Evolutionary conservation across 1,140 invertebrate genomes (phyloP).

Genomic region (Lepidurus couesii): DNA sequence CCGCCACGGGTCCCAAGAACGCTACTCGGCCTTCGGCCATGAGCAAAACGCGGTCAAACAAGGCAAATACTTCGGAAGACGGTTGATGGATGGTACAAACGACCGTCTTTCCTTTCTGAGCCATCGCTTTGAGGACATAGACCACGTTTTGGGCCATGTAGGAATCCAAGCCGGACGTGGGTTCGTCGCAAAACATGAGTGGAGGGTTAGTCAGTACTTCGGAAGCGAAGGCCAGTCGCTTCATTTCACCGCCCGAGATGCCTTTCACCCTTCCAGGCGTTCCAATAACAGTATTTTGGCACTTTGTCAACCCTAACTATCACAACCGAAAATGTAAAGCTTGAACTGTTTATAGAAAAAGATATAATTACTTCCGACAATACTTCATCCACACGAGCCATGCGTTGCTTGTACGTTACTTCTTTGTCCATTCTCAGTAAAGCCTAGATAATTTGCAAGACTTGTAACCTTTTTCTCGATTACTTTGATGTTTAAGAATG

Average conservation of each 20-base stretch:
- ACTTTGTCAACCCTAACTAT: constrained; percentile 76
- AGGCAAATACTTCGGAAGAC: constrained; percentile 82
- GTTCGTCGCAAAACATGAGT: constrained; percentile 94
- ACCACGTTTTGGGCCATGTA: constrained; percentile 88
- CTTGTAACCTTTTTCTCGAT: constrained; percentile 33
- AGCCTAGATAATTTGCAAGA: constrained; percentile 54
- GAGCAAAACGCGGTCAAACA: constrained; percentile 85
- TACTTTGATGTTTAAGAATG: constrained; percentile 4
- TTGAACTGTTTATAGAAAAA: background rate
- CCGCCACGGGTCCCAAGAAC: constrained; percentile 73
- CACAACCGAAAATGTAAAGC: background rate
- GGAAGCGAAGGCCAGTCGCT: constrained; percentile 89
- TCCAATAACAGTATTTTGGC: constrained; percentile 81
- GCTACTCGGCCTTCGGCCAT: constrained; percentile 89
- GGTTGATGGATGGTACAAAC: constrained; percentile 95
- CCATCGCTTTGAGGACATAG: constrained; percentile 54
- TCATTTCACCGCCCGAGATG: constrained; percentile 92
- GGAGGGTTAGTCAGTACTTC: constrained; percentile 91
- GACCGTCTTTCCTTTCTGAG: constrained; percentile 81
- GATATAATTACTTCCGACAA: constrained; percentile 65
- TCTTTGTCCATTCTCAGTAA: constrained; percentile 83
- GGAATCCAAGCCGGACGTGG: constrained; percentile 90
- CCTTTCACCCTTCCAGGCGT: constrained; percentile 78
- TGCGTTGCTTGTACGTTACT: constrained; percentile 66
- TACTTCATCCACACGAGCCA: constrained; percentile 80